phyloP scores from a whole-genome alignment of 2,113 vertebrate species.

The Anthoscopus minutus region DNA sequence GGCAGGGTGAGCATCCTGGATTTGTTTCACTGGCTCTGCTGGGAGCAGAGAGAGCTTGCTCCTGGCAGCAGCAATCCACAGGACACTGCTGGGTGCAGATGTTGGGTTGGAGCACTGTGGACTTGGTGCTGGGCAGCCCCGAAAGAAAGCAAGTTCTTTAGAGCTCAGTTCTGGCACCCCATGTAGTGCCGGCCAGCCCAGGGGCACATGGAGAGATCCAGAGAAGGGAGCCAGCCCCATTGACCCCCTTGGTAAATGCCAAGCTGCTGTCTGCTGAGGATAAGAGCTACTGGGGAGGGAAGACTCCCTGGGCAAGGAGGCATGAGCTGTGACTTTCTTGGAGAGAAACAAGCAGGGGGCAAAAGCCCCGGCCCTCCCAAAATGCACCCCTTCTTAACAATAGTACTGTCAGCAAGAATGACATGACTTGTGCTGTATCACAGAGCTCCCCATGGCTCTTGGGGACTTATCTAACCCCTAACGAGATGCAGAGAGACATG shows the following conservation, averaged over 20 bases:
- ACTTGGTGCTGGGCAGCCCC: background rate
- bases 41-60: background rate
- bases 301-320: background rate
- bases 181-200: background rate
- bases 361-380: background rate
- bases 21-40: background rate
- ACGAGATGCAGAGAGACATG: background rate
- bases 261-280: background rate
- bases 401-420: constrained; percentile 31
- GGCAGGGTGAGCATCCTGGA: background rate
- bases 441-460: background rate
- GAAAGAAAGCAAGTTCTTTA: background rate
- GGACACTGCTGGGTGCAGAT: background rate
- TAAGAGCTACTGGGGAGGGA: background rate
- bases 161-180: background rate
- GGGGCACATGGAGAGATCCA: background rate
- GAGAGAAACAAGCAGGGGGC: background rate
- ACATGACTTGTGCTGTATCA: background rate
- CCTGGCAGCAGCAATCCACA: background rate
- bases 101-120: background rate
- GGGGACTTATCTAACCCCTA: background rate
- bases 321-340: background rate
- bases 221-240: background rate
- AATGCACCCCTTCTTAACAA: constrained; percentile 15
- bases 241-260: background rate